These are phyloP conservation scores for Siphlonurus alternatus DNA, from an alignment of 2,888 invertebrate genomes.

Conservation along the genomic window DNA sequence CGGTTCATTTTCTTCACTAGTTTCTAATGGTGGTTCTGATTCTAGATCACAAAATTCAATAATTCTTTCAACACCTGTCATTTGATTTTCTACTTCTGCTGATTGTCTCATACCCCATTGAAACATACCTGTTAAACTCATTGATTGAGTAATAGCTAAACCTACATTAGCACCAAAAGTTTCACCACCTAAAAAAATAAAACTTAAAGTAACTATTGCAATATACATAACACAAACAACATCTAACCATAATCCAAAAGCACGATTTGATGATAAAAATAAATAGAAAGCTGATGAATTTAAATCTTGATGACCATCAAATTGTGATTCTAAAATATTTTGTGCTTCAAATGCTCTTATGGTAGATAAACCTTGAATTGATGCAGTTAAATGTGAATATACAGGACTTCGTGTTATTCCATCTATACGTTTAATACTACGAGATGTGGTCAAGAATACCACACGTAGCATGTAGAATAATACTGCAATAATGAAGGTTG, in stretches of 20 bases:
- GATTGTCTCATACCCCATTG: conserved; percentile 87
- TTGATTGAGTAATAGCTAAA: conserved; percentile 26
- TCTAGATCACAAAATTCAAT: conserved; percentile 62
- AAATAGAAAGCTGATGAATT: conserved; percentile 6
- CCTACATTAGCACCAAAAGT: conserved; percentile 28
- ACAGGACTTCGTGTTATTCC: conserved; percentile 33
- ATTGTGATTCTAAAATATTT: conserved; percentile 24
- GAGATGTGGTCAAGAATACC: conserved; percentile 28
- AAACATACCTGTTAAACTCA: conserved; percentile 32
- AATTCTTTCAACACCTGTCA: conserved; percentile 83
- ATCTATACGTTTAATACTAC: conserved; percentile 31
- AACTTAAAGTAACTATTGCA: background rate
- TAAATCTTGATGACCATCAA: conserved; percentile 19
- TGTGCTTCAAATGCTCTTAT: conserved; percentile 34
- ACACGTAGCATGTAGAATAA: conserved; percentile 25
- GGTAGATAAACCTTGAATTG: conserved; percentile 58
- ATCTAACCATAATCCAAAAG: background rate
- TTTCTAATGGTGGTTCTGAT: conserved; percentile 28
- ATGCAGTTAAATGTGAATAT: conserved; percentile 57
- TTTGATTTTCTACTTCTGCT: conserved; percentile 71
- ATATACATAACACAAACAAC: background rate
- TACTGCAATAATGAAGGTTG: conserved; percentile 23
- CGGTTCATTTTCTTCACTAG: conserved; percentile 13
- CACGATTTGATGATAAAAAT: conserved; percentile 8
- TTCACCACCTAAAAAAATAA: conserved; percentile 1